Evolutionary conservation across 2,888 invertebrate genomes (phyloP), one percentile per base, ranked within the genome.

Genomic region (Macaria liturata): DNA sequence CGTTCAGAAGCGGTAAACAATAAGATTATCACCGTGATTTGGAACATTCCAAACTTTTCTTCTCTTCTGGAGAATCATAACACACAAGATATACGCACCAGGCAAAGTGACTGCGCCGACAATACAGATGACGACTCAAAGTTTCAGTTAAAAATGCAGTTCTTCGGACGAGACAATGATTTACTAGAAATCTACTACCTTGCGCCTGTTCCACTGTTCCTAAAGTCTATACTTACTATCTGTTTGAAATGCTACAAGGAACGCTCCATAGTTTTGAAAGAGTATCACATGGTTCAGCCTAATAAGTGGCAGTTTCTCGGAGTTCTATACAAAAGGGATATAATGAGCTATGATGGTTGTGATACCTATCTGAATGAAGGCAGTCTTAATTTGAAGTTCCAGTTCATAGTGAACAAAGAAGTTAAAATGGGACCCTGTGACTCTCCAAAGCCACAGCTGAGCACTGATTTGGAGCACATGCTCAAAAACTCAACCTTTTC

Each of bases 261-360:
- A 61, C 81, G 90, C 4, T 87, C 88, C 0, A 85, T 90, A 32
- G 83, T 86, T 1, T 84, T 86, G 45, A 86, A 87, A 47, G 90
- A 91, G 53, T 90, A 88, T 59, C 88, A 87, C 54, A 86, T 86
- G 4, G 81, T 89, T 3, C 85, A 86, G 67, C 84, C 84, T 0
- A 89, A 91, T 59, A 88, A 89, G 64, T 91, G 91, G 91, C 90
- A 91, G 67, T 90, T 86, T 62, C 72, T 91, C 47, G 84, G 88
- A 3, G 88, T 87, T 1, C 69, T 91, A 30, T 90, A 80, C 56
- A 91, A 88, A 52, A 75, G 84, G 32, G 90, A 90, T 50, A 83
- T 91, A 42, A 78, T 76, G 0, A 83, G 80, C 60, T 78, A 78
- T 49, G 85, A 86, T 39, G 85, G 84, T 2, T 72, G 81, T 30